These are phyloP conservation scores for Drosophila pruinosa DNA, from an alignment of 1,140 invertebrate species.

Conservation along the genomic window DNA sequence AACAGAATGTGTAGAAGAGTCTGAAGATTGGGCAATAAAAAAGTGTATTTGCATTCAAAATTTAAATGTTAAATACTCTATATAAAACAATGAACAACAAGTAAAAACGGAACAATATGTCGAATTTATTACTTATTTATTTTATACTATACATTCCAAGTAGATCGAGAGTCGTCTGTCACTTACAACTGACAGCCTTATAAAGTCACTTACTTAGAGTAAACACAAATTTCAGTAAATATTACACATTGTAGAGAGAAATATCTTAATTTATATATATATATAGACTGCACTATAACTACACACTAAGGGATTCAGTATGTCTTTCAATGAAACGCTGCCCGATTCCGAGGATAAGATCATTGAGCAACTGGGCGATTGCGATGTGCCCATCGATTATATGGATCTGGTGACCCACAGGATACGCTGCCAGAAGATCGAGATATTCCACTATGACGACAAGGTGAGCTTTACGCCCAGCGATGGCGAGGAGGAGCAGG, in stretches of 20 bases:
- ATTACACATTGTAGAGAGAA: neutral
- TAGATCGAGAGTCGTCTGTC: no score
- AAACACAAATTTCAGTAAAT: neutral
- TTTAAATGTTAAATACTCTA: no score
- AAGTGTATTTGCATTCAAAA: no score
- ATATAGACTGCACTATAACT: neutral
- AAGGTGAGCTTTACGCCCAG: conserved; percentile 40
- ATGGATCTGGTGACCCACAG: conserved; percentile 51
- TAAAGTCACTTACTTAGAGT: no score
- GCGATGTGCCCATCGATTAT: conserved; percentile 19
- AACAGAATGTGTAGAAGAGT: no score
- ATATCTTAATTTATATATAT: neutral
- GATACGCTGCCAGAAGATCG: conserved; percentile 25
- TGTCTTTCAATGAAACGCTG: neutral
- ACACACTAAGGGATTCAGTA: neutral
- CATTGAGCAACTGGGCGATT: conserved; percentile 21
- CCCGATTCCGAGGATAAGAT: neutral
- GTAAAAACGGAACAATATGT: no score
- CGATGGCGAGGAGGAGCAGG: conserved; percentile 29
- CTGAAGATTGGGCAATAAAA: no score
- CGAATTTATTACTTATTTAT: no score
- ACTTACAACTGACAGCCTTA: no score
- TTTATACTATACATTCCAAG: no score
- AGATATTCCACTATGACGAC: conserved; percentile 54
- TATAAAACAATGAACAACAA: no score